A percentile compares a stretch with the other conserved stretches of the same genome.
Conservation (phyloP, 2,113 vertebrate genomes). For the Tetraodon nigroviridis region DNA sequence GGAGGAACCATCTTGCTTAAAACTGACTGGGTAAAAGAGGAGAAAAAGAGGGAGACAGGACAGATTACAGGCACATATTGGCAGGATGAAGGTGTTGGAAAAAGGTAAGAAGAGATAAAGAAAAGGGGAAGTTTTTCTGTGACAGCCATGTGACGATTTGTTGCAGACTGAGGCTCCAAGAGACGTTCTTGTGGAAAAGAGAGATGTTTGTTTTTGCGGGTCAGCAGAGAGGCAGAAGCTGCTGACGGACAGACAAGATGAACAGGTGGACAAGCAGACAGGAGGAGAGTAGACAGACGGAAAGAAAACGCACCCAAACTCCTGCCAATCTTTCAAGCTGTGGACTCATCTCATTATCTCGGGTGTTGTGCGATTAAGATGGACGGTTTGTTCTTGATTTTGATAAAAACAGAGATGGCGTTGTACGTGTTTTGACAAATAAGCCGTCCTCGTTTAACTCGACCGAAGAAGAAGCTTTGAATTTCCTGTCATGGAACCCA, state of each 20-base stretch:
- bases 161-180: slow-evolving; percentile 46
- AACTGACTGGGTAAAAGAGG: too few relatives aligned
- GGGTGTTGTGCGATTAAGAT: slow-evolving; percentile 29
- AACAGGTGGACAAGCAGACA: slow-evolving; percentile 49
- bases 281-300: slow-evolving; percentile 11
- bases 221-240: slow-evolving; percentile 17
- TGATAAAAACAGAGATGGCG: too few relatives aligned
- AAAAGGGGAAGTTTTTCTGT: slow-evolving; percentile 8
- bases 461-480: too few relatives aligned
- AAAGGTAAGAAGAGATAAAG: slow-evolving; percentile 2
- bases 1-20: too few relatives aligned
- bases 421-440: slow-evolving; percentile 22
- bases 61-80: neutral
- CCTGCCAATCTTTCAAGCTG: slow-evolving; percentile 28
- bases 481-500: slow-evolving; percentile 16
- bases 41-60: too few relatives aligned
- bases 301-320: slow-evolving; percentile 34
- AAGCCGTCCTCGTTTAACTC: slow-evolving; percentile 1
- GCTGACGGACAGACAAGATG: slow-evolving; percentile 1
- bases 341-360: slow-evolving; percentile 25
- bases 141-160: slow-evolving; percentile 54
- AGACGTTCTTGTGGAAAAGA: slow-evolving; percentile 34
- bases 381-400: slow-evolving; percentile 37
- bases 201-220: slow-evolving; percentile 56
- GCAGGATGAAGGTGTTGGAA: slow-evolving; percentile 1